Evolutionary conservation across 1,140 invertebrate species (phyloP), one percentile per base, ranked within the genome.

Genomic region (Zaprionus kolodkinae): DNA sequence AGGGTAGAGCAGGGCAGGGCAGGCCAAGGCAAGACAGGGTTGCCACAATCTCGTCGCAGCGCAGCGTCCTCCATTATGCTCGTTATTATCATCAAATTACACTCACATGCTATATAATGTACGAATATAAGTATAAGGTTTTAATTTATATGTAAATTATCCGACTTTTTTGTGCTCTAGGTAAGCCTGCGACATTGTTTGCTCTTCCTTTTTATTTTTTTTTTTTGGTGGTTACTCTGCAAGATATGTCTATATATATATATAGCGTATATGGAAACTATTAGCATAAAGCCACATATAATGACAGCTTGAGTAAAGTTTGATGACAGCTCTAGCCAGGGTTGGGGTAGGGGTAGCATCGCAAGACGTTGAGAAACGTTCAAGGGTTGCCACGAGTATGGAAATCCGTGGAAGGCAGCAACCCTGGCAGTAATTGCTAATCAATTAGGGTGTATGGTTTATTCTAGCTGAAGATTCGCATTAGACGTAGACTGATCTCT

Each of bases 81-180:
- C 50, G 50, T 65, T 56, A 55, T 35, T 36, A 43, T 52, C 59
- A 64, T 55, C 71, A 59, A 72, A 64, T 66, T 67, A 25, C 45
- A 50, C 45, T 50, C 45, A 50, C 17, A 50, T 50, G 21, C 10
- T 35, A 9, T 33, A 7, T 45, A 15, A 62, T 73, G 70, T 71
- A 52, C 60, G 45, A 50, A 36, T 67, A 52, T 56, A 54, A 59
- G 56, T 27, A 33, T 66, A 78, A 71, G 79, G 86, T 85, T 88
- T 89, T 88, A 88, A 88, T 88, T 88, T 88, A 88, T 88, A 88
- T 88, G 85, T 89, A 88, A 88, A 88, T 88, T 79, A 88, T 76
- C 78, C 64, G 57, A 25, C 38, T 61, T 76, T 57, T 43, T 63
- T 33, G 21, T 50, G 21, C 17, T 21, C 15, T 50, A 50, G 45